phyloP scores from a whole-genome alignment of 2,888 invertebrate genomes.

The Gortyna flavago region DNA sequence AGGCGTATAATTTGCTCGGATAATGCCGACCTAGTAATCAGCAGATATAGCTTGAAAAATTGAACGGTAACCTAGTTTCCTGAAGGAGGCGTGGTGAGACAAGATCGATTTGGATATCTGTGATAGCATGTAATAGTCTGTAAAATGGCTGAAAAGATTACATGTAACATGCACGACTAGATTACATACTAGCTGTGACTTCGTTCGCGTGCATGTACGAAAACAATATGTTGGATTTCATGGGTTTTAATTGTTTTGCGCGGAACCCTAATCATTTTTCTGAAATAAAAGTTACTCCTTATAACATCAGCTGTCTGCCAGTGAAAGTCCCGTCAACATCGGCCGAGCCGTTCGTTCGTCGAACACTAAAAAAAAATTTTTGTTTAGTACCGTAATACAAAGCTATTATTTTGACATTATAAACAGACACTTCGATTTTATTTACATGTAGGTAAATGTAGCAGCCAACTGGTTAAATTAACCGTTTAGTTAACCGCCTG shows the following conservation, averaged over 20 bases:
- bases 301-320: neutral
- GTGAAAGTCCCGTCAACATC: neutral
- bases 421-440: no score
- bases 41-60: constrained; percentile 42
- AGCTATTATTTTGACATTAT: no score
- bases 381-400: no score
- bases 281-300: no score
- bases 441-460: no score
- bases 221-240: neutral
- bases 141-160: constrained; percentile 24
- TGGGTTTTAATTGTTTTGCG: neutral
- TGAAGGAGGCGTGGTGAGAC: constrained; percentile 25
- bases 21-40: constrained; percentile 42
- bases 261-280: no score
- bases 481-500: no score
- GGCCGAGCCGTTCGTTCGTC: neutral
- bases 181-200: neutral
- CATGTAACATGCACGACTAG: neutral
- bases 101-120: constrained; percentile 23
- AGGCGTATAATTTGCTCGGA: constrained; percentile 38
- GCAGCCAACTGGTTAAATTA: no score
- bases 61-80: constrained; percentile 38
- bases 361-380: no score
- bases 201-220: neutral
- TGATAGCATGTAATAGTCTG: constrained; percentile 5